These are phyloP conservation scores for Phragmatobia fuliginosa DNA, from an alignment of 2,888 invertebrate species.

Conservation along the genomic window DNA sequence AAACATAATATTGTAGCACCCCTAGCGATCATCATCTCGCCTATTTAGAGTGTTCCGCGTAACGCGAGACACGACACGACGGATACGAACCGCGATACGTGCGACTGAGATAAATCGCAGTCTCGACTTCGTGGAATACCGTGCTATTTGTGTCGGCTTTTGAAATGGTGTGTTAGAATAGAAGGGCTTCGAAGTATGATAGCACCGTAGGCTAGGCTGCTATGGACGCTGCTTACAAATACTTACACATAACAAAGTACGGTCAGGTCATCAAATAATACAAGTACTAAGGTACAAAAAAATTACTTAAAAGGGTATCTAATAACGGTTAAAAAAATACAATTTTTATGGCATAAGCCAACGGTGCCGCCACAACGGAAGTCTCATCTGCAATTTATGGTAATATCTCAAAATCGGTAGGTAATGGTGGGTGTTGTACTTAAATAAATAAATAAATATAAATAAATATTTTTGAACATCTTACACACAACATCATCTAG, in stretches of 20 bases:
- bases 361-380: too few relatives aligned
- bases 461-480: too few relatives aligned
- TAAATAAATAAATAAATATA: background rate
- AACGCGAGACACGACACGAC: slow-evolving; percentile 43
- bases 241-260: background rate
- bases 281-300: too few relatives aligned
- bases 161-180: slow-evolving; percentile 10
- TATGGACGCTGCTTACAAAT: background rate
- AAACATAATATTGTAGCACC: background rate
- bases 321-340: too few relatives aligned
- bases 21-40: slow-evolving; percentile 12
- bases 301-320: background rate
- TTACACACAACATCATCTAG: too few relatives aligned
- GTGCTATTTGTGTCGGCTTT: slow-evolving; percentile 17
- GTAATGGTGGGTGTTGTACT: too few relatives aligned
- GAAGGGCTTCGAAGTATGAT: slow-evolving; percentile 8
- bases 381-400: background rate
- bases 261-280: background rate
- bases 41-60: slow-evolving; percentile 47
- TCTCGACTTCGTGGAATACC: slow-evolving; percentile 19
- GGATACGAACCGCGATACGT: slow-evolving; percentile 39
- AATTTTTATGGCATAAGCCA: too few relatives aligned
- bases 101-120: slow-evolving; percentile 39
- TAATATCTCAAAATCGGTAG: too few relatives aligned
- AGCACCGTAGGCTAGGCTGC: background rate